These are phyloP conservation scores for Hippopotamus amphibius DNA, from an alignment of 2,113 vertebrate species.

Conservation along the genomic window DNA sequence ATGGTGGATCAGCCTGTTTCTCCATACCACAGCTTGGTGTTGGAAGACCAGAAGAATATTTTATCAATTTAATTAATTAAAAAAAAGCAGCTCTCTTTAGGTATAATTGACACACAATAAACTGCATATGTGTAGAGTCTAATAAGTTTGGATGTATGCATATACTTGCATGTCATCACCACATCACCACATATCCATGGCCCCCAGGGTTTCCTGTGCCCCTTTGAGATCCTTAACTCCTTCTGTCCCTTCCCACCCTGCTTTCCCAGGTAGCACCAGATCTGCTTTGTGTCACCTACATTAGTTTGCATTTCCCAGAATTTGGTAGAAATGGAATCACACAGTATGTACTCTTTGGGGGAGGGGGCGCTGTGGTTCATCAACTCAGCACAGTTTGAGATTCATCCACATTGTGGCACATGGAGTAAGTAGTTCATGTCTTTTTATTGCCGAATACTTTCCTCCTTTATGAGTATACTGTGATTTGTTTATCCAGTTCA, in stretches of 20 bases:
- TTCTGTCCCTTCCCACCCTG: accelerated
- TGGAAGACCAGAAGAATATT: neutral
- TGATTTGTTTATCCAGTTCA: neutral
- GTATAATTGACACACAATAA: neutral
- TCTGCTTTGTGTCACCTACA: neutral
- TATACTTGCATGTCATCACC: neutral
- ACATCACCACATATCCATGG: neutral
- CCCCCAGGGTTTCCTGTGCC: neutral
- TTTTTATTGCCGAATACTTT: neutral
- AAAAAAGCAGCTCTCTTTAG: neutral
- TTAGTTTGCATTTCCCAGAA: neutral
- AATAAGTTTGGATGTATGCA: neutral
- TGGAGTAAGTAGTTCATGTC: neutral
- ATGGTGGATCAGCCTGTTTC: neutral
- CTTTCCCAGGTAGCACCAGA: neutral
- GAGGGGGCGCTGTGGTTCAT: neutral
- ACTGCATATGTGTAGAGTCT: too few species aligned
- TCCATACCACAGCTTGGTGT: neutral
- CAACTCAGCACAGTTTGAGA: neutral
- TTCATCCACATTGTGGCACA: neutral
- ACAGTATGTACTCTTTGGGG: neutral
- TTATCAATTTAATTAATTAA: neutral
- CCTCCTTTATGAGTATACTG: neutral
- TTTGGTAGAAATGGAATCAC: neutral
- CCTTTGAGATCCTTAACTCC: neutral